Evolutionary conservation across 2,888 invertebrate species (phyloP).

Genomic region (Agrotis puta): DNA sequence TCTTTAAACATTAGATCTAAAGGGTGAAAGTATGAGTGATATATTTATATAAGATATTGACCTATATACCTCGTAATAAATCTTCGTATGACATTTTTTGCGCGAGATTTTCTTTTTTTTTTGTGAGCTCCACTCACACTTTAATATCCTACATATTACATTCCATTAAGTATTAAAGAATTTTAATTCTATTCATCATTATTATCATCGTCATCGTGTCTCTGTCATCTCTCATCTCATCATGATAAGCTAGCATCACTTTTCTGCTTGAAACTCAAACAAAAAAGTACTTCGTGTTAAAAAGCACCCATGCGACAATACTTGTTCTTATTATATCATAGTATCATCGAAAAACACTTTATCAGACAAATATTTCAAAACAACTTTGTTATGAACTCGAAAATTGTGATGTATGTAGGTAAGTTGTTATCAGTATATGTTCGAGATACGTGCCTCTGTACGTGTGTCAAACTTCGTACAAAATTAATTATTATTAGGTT

Average conservation of each 20-base stretch:
- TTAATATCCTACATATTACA: no score
- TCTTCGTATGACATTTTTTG: not conserved
- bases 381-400: slow-evolving; percentile 7
- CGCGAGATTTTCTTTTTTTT: not conserved
- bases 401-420: slow-evolving; percentile 4
- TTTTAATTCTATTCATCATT: no score
- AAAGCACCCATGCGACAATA: not conserved
- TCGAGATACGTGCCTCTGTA: not conserved
- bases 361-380: not conserved
- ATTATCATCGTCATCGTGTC: no score
- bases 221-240: no score
- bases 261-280: no score
- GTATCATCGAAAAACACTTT: slow-evolving; percentile 9
- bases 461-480: slow-evolving; percentile 7
- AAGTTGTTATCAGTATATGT: slow-evolving; percentile 22
- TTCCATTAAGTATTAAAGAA: no score
- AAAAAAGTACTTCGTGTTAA: no score
- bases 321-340: not conserved
- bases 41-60: no score
- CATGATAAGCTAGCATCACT: no score
- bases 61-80: no score
- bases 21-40: not conserved
- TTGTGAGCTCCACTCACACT: no score
- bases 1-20: not conserved
- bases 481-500: slow-evolving; percentile 6